Conservation (phyloP, 2,797 vertebrate species). For the Thunnus albacares region DNA sequence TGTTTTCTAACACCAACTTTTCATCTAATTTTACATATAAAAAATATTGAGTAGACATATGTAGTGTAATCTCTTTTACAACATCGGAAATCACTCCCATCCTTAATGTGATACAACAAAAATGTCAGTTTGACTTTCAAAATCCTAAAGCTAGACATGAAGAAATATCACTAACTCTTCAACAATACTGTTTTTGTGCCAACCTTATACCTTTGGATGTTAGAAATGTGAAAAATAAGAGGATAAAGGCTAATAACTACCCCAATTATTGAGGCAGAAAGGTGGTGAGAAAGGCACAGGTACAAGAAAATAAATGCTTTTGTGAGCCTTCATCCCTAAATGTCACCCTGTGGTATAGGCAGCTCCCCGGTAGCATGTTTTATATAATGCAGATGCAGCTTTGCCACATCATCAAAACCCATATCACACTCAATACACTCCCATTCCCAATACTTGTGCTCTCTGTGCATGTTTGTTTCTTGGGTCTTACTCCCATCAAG, state of each 20-base stretch:
- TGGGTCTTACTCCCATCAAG: neutral
- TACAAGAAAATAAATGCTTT: neutral
- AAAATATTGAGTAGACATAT: neutral
- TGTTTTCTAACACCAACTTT: neutral
- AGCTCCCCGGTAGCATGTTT: conserved; percentile 83
- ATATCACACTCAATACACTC: conserved; percentile 81
- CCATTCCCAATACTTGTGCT: conserved; percentile 70
- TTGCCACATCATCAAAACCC: conserved; percentile 75
- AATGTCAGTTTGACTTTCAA: neutral
- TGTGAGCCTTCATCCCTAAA: conserved; percentile 17
- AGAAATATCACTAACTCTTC: neutral
- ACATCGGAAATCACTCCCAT: neutral
- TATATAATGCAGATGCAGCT: conserved; percentile 82
- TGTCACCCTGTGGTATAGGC: conserved; percentile 51
- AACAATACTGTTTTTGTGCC: neutral
- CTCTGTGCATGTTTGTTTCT: conserved; percentile 3
- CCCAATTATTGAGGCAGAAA: neutral
- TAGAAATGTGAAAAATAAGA: conserved; percentile 1
- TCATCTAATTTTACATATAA: neutral
- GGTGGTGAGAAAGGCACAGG: neutral
- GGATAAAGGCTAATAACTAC: neutral
- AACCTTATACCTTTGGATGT: neutral
- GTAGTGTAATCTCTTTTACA: neutral
- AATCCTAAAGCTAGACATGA: neutral
- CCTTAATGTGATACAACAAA: neutral